phyloP scores from a whole-genome alignment of 2,797 vertebrate species.

The Siniperca undulata region DNA sequence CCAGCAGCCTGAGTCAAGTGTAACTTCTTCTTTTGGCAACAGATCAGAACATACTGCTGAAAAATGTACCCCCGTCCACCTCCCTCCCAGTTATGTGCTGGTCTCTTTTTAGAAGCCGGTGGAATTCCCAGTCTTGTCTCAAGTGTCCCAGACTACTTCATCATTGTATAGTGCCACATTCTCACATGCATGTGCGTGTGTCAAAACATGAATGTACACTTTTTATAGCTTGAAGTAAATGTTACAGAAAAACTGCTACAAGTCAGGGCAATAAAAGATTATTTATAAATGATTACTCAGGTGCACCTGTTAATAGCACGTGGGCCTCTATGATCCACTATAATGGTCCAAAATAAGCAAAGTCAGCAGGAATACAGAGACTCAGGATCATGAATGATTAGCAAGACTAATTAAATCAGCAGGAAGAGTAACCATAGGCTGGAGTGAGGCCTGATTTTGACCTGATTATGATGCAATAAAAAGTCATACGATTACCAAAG shows the following conservation, averaged over 20 bases:
- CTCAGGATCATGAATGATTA: neutral
- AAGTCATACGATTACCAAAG: neutral
- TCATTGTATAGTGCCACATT: slow-evolving; percentile 39
- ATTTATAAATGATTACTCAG: slow-evolving; percentile 24
- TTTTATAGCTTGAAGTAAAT: neutral
- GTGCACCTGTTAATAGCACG: slow-evolving; percentile 8
- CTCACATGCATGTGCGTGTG: slow-evolving; percentile 26
- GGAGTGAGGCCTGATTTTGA: neutral
- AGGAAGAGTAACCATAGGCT: neutral
- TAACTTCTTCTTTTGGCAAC: slow-evolving; percentile 57
- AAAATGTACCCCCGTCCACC: slow-evolving; percentile 51
- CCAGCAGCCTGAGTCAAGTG: slow-evolving; percentile 45
- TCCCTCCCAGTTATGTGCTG: slow-evolving; percentile 71
- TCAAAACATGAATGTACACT: slow-evolving; percentile 32
- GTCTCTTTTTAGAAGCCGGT: slow-evolving; percentile 77
- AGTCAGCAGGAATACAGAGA: slow-evolving; percentile 25
- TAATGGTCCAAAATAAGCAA: neutral
- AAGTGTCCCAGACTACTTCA: slow-evolving; percentile 67
- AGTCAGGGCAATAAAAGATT: slow-evolving; percentile 1
- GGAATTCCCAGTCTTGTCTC: slow-evolving; percentile 69
- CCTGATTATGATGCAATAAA: neutral
- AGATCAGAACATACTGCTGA: slow-evolving; percentile 47
- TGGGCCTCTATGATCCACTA: neutral
- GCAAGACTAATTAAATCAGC: neutral
- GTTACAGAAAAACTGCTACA: slow-evolving; percentile 3